phyloP scores from a whole-genome alignment of 2,888 invertebrate species.

The Arrhopalites spinosus region DNA sequence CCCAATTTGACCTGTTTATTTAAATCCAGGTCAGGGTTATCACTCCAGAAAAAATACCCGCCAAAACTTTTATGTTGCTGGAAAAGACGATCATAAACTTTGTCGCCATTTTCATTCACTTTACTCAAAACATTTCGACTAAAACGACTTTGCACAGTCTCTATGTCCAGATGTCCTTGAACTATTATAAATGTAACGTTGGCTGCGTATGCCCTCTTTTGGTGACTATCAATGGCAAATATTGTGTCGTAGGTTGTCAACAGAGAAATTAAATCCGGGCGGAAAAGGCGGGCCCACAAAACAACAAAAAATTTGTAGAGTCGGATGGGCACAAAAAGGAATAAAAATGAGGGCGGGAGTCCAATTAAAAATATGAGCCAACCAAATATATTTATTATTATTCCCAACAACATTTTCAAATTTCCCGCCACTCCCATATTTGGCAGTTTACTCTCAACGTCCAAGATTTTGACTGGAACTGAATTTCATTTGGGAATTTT shows the following conservation, averaged over 20 bases:
- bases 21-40: slow-evolving; percentile 37
- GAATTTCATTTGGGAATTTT: too few relatives aligned
- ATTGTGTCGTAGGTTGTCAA: slow-evolving; percentile 53
- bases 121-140: slow-evolving; percentile 33
- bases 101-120: slow-evolving; percentile 33
- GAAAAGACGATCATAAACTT: slow-evolving; percentile 40
- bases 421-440: too few relatives aligned
- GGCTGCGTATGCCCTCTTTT: slow-evolving; percentile 46
- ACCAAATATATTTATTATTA: background rate
- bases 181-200: slow-evolving; percentile 49
- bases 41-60: slow-evolving; percentile 53
- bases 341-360: slow-evolving; percentile 13
- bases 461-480: too few relatives aligned
- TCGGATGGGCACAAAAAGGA: slow-evolving; percentile 36
- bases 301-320: slow-evolving; percentile 38
- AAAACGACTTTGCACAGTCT: slow-evolving; percentile 36
- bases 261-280: slow-evolving; percentile 32
- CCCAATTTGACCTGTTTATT: slow-evolving; percentile 37
- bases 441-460: too few relatives aligned
- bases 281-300: slow-evolving; percentile 16
- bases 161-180: slow-evolving; percentile 37
- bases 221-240: slow-evolving; percentile 50
- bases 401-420: background rate
- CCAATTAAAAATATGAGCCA: slow-evolving; percentile 22
- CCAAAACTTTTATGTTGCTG: slow-evolving; percentile 42